Conservation (phyloP, 2,797 vertebrate genomes). For the Danio choprae region DNA sequence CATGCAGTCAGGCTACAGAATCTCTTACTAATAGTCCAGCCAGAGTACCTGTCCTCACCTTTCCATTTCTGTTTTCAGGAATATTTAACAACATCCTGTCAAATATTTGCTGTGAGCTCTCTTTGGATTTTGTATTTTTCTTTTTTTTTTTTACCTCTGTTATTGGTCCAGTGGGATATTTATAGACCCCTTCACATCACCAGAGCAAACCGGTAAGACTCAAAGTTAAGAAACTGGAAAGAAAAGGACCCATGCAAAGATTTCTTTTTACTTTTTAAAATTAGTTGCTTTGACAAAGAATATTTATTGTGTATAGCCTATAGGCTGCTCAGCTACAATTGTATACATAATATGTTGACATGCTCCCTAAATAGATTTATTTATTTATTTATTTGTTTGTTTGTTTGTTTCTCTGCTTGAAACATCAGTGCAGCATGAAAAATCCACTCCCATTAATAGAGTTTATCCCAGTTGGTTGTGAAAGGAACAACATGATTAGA, state of each 20-base stretch:
- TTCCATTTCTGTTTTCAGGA: conserved; percentile 1
- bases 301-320: neutral
- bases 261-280: neutral
- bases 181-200: conserved; percentile 36
- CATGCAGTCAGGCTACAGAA: conserved; percentile 25
- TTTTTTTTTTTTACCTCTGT: neutral
- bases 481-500: no score
- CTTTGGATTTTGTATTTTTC: conserved; percentile 7
- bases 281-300: neutral
- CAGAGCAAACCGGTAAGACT: conserved; percentile 48
- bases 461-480: no score
- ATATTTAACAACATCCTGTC: conserved; percentile 20
- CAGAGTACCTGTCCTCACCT: conserved; percentile 6
- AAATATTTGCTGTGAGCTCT: conserved; percentile 36
- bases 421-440: no score
- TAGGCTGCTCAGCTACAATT: neutral
- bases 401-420: no score
- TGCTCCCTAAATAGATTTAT: neutral
- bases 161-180: conserved; percentile 67
- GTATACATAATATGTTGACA: neutral
- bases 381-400: no score
- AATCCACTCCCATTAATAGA: no score
- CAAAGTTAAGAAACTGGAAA: neutral
- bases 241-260: neutral
- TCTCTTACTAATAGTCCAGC: conserved; percentile 39